phyloP scores from a whole-genome alignment of 2,797 vertebrate species.

The Enteromius viviparus region DNA sequence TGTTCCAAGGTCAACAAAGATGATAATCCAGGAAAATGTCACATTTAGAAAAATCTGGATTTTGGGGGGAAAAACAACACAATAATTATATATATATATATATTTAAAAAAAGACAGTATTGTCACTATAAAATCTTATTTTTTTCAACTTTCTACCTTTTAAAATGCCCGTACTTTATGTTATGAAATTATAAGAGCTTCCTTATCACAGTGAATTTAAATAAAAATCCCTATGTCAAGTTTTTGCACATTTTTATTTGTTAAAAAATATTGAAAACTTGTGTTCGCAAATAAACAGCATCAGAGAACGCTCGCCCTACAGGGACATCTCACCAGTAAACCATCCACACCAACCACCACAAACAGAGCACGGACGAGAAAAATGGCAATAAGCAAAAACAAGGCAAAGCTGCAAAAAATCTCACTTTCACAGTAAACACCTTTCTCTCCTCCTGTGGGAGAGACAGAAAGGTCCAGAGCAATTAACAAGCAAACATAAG shows the following conservation, averaged over 20 bases:
- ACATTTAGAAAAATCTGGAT: too few species aligned
- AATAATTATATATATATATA: too few species aligned
- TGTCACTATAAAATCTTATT: too few species aligned
- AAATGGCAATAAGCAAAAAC: conserved; percentile 35
- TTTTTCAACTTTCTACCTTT: not conserved
- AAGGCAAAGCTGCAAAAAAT: conserved; percentile 51
- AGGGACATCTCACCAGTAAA: conserved; percentile 37
- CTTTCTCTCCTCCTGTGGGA: conserved; percentile 47
- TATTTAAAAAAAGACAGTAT: too few species aligned
- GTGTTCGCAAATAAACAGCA: conserved; percentile 20
- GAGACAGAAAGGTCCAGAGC: conserved; percentile 51
- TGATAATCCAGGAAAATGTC: too few species aligned
- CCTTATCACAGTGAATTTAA: not conserved
- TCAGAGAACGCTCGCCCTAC: conserved; percentile 25
- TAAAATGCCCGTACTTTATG: not conserved
- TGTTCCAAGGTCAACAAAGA: too few species aligned
- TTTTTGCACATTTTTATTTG: conserved; percentile 28
- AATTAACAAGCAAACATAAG: conserved; percentile 59
- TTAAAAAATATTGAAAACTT: conserved; percentile 11
- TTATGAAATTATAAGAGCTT: not conserved
- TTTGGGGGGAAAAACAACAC: too few species aligned
- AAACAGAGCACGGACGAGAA: conserved; percentile 49
- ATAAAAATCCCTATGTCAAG: not conserved
- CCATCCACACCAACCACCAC: conserved; percentile 22
- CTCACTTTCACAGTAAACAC: conserved; percentile 60